phyloP scores from a whole-genome alignment of 2,113 vertebrate species.

The Psephotus haematonotus region DNA sequence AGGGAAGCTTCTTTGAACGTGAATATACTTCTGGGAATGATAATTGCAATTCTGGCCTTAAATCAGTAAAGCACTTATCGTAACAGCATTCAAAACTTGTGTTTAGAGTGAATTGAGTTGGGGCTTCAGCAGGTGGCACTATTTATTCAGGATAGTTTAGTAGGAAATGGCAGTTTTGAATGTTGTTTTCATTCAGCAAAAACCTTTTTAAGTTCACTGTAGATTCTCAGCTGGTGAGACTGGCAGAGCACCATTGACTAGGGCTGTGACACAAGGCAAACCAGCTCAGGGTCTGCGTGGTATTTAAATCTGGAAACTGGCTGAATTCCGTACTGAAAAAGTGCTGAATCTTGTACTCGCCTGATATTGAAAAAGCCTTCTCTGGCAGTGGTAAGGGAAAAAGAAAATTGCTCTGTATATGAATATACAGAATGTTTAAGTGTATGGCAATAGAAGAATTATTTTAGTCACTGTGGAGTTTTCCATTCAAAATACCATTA shows the following conservation, averaged over 20 bases:
- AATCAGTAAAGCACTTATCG: background rate
- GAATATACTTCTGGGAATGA: background rate
- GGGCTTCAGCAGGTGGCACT: constrained; percentile 28
- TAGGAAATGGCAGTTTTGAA: background rate
- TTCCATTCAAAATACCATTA: background rate
- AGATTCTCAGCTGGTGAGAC: background rate
- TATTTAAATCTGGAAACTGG: background rate
- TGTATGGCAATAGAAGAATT: background rate
- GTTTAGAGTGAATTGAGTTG: background rate
- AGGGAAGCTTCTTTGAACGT: background rate
- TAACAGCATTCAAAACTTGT: background rate
- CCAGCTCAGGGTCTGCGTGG: background rate
- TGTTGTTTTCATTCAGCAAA: background rate
- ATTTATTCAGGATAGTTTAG: background rate
- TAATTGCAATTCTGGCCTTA: background rate
- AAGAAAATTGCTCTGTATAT: background rate
- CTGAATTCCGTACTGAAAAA: background rate
- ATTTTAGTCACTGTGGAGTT: background rate
- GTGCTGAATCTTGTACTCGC: background rate
- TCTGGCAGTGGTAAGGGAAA: background rate
- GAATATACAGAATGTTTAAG: background rate
- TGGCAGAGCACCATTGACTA: background rate
- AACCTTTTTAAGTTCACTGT: background rate
- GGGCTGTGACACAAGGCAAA: background rate
- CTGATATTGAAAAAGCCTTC: background rate